These are phyloP conservation scores for Elaphurus davidianus DNA, from an alignment of 2,113 vertebrate genomes.

Conservation along the genomic window DNA sequence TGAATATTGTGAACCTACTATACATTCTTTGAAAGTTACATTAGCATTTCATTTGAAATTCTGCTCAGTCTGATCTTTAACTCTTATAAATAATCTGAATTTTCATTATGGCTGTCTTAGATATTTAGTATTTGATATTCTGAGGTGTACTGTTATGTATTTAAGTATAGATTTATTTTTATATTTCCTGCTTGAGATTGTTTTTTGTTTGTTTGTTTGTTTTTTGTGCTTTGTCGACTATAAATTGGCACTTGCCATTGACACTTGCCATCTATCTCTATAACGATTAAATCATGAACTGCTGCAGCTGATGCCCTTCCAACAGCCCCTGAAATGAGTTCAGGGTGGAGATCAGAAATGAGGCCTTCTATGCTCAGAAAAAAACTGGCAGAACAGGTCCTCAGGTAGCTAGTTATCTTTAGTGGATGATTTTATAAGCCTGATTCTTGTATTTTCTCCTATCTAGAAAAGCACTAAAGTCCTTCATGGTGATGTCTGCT, in stretches of 20 bases:
- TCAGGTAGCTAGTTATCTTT: not conserved
- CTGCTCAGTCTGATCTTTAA: not conserved
- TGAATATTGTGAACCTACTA: not conserved
- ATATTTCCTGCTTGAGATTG: not conserved
- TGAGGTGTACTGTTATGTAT: not conserved
- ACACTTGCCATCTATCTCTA: not conserved
- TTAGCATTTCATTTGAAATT: not conserved
- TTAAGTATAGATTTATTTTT: not conserved
- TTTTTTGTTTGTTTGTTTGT: not conserved
- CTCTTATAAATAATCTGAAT: not conserved
- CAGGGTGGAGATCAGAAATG: not conserved
- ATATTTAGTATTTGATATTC: not conserved
- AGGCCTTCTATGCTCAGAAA: not conserved
- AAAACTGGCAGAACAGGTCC: not conserved
- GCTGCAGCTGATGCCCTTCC: not conserved
- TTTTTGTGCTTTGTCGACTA: not conserved
- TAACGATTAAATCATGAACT: not conserved
- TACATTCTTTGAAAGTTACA: not conserved
- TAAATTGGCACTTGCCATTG: too few species aligned
- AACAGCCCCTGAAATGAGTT: not conserved
- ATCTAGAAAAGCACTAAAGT: not conserved
- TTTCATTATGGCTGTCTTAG: not conserved
- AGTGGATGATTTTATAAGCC: not conserved
- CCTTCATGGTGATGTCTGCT: not conserved
- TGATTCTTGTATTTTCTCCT: not conserved